A percentile compares a stretch with the other conserved stretches of the same genome.
Evolutionary conservation across 2,113 vertebrate genomes (phyloP).

Genomic region (Coptodon rendalli): DNA sequence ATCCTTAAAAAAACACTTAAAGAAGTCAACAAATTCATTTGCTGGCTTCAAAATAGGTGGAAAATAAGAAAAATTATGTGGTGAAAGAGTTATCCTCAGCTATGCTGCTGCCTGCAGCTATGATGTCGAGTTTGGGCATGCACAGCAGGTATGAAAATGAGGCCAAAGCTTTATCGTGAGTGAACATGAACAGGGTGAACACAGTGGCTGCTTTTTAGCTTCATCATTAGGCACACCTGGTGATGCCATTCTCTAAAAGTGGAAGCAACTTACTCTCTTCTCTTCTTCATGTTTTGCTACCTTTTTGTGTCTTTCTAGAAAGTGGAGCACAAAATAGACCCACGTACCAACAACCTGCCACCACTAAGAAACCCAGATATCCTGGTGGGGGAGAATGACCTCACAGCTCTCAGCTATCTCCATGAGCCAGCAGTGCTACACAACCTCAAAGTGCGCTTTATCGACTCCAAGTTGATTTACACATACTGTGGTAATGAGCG

Average conservation of each 20-base stretch:
- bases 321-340: conserved; percentile 78
- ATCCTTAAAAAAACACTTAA: background rate
- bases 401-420: conserved; percentile 93
- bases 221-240: background rate
- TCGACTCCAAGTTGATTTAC: conserved; percentile 93
- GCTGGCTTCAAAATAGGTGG: background rate
- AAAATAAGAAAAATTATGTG: background rate
- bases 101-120: conserved; percentile 21
- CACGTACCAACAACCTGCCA: conserved; percentile 76
- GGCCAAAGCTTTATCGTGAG: conserved; percentile 12
- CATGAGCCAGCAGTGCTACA: conserved; percentile 94
- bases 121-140: conserved; percentile 51
- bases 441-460: conserved; percentile 93
- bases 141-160: conserved; percentile 42
- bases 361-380: conserved; percentile 91
- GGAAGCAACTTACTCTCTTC: background rate
- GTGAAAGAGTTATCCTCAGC: background rate
- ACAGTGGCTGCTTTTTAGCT: background rate
- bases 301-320: conserved; percentile 66
- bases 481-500: conserved; percentile 91
- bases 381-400: conserved; percentile 93
- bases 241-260: background rate
- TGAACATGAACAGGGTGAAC: background rate
- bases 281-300: background rate
- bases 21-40: background rate